phyloP scores from a whole-genome alignment of 2,888 invertebrate species.

The Caenorhabditis uteleia region DNA sequence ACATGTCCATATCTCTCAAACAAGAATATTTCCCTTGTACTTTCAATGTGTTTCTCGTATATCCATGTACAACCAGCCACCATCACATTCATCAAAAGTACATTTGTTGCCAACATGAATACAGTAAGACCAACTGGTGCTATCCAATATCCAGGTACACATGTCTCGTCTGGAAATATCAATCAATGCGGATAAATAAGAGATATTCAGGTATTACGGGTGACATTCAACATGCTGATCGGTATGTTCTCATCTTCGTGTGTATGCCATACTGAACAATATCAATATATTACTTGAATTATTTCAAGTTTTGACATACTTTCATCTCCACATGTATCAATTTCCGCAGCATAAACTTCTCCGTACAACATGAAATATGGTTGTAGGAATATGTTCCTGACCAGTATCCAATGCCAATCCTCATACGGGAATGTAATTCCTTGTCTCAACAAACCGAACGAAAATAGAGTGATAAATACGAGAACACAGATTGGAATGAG shows the following conservation, averaged over 20 bases:
- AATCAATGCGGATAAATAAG: background rate
- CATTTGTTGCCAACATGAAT: slow-evolving; percentile 93
- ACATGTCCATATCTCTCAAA: slow-evolving; percentile 91
- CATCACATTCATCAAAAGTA: slow-evolving; percentile 91
- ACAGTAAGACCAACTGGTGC: slow-evolving; percentile 77
- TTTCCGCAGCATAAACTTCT: slow-evolving; percentile 92
- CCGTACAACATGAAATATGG: slow-evolving; percentile 99
- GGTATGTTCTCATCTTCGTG: slow-evolving; percentile 50
- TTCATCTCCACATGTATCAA: slow-evolving; percentile 75
- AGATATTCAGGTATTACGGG: slow-evolving; percentile 8
- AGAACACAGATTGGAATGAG: slow-evolving; percentile 98
- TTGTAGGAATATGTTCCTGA: slow-evolving; percentile 87
- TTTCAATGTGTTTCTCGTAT: slow-evolving; percentile 83
- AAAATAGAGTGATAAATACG: slow-evolving; percentile 90
- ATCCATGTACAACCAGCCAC: slow-evolving; percentile 84
- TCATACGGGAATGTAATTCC: slow-evolving; percentile 88
- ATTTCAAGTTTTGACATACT: slow-evolving; percentile 27
- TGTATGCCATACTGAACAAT: slow-evolving; percentile 49
- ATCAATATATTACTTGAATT: background rate
- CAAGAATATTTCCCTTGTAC: slow-evolving; percentile 98
- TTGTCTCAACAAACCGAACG: slow-evolving; percentile 91
- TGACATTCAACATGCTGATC: slow-evolving; percentile 48
- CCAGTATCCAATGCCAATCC: slow-evolving; percentile 86
- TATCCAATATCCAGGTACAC: slow-evolving; percentile 78
- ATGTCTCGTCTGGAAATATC: slow-evolving; percentile 50